A percentile compares a stretch with the other conserved stretches of the same genome.
These are phyloP conservation scores for Agriopis aurantiaria DNA, from an alignment of 2,888 invertebrate genomes.

Conservation along the genomic window DNA sequence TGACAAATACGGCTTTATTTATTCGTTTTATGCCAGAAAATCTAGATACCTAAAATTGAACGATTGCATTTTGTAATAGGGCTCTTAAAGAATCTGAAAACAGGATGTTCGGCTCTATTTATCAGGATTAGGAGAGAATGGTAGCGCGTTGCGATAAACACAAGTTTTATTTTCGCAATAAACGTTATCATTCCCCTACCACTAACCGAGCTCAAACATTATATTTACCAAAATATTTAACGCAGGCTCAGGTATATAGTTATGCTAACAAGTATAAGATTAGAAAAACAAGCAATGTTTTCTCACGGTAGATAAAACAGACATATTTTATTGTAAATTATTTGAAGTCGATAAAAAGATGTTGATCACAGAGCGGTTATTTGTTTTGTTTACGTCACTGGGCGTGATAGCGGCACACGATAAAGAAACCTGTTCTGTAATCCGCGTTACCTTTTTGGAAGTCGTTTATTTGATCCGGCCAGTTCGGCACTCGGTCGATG, in stretches of 20 bases:
- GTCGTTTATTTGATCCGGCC: constrained; percentile 71
- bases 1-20: too few species aligned
- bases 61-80: too few species aligned
- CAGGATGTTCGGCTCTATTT: constrained; percentile 15
- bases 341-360: constrained; percentile 40
- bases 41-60: too few species aligned
- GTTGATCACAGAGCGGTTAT: constrained; percentile 46
- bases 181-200: constrained; percentile 36
- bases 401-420: constrained; percentile 48
- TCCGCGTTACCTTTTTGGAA: constrained; percentile 71
- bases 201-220: constrained; percentile 10
- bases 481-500: constrained; percentile 67
- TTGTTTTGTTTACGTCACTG: constrained; percentile 55
- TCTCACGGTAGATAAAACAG: constrained; percentile 32
- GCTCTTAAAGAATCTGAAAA: background rate
- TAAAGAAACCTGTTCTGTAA: constrained; percentile 46
- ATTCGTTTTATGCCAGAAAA: too few species aligned
- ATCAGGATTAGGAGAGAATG: constrained; percentile 11
- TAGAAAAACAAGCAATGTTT: constrained; percentile 30
- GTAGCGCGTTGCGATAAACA: constrained; percentile 19
- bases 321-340: constrained; percentile 35
- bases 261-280: constrained; percentile 11
- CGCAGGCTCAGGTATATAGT: constrained; percentile 8
- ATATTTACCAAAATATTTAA: constrained; percentile 11
- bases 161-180: constrained; percentile 29